Evolutionary conservation across 53 echinoderm and acorn worm genomes (phyloP), one percentile per base, ranked within the genome.

Genomic region (Arbacia lixula): DNA sequence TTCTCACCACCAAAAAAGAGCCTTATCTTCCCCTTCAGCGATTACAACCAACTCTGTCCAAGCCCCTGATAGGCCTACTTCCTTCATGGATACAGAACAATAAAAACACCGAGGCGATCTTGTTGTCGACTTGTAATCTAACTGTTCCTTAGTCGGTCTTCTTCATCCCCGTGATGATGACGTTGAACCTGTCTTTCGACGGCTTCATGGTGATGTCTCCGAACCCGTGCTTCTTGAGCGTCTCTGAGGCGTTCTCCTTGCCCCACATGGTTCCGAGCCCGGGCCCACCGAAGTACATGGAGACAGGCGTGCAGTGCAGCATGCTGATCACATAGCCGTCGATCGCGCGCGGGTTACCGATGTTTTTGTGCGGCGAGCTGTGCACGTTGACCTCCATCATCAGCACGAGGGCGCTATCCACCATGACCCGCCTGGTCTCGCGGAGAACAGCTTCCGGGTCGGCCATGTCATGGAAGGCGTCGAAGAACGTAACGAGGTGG

Each of bases 231-330:
- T 94, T 88, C 57, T 94, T 90, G 25, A 99, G 83, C 83, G 85
- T 90, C 30, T 90, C 91, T 22, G 85, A 79, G 33, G 92, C 92
- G 38, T 88, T 77, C 53, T 99, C 99, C 51, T 91, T 95, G 1
- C 99, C 99, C 99, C 99, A 99, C 99, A 99, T 99, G 6, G 91
- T 99, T n/a, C 99, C 99, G 41, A 99, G 75, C 0, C 99, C 99
- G 16, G 92, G 90, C 19, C 94, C 99, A n/a, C 91, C 89, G 37
- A 94, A 90, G 79, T 87, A 83, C 76, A 99, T 85, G 17, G 94
- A 95, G 14, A 99, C 99, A n/a, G 99, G 94, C 91, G 92, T 99
- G 85, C 99, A 99, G 63, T 99, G 99, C 83, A 99, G 89, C 39
- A 99, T 55, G 34, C 99, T 99, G 83, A 99, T 99, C 65, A 96